Conservation (phyloP, 2,113 vertebrate species). For the Urocynchramus pylzowi region DNA sequence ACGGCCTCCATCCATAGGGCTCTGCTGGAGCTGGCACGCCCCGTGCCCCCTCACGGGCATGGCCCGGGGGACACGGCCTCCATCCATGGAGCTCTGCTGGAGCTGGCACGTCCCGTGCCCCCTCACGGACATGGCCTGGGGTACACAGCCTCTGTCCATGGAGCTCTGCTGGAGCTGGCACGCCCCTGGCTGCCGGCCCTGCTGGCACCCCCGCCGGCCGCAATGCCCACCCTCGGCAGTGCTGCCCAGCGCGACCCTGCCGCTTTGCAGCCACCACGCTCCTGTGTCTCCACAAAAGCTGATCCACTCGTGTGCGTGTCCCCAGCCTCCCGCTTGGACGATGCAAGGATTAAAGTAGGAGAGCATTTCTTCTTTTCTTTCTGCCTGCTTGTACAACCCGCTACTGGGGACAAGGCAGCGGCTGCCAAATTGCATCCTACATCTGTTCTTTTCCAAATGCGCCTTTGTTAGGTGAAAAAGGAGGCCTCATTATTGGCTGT, state of each 20-base stretch:
- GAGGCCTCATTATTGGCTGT: constrained; percentile 35
- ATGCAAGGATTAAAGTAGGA: neutral
- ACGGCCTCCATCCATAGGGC: neutral
- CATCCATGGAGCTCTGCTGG: rapidly evolving
- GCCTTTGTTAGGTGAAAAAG: constrained; percentile 31
- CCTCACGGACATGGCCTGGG: rapidly evolving
- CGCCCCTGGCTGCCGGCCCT: rapidly evolving
- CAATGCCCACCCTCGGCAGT: neutral
- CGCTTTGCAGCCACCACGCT: rapidly evolving
- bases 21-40: neutral
- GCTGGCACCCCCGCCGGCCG: rapidly evolving
- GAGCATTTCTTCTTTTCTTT: neutral
- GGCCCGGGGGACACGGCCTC: too few species aligned
- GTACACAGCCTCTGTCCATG: neutral
- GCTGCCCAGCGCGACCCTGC: rapidly evolving
- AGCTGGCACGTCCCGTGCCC: neutral
- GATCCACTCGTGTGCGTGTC: neutral
- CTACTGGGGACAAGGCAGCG: neutral
- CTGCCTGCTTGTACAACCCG: neutral
- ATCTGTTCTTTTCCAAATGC: constrained; percentile 22
- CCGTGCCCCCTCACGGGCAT: too few species aligned
- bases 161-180: neutral
- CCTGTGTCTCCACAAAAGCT: neutral
- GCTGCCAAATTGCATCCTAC: constrained; percentile 52
- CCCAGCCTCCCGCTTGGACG: neutral